A percentile compares a stretch with the other conserved stretches of the same genome.
These are phyloP conservation scores for Hippocampus zosterae DNA, from an alignment of 2,113 vertebrate genomes.

Conservation along the genomic window DNA sequence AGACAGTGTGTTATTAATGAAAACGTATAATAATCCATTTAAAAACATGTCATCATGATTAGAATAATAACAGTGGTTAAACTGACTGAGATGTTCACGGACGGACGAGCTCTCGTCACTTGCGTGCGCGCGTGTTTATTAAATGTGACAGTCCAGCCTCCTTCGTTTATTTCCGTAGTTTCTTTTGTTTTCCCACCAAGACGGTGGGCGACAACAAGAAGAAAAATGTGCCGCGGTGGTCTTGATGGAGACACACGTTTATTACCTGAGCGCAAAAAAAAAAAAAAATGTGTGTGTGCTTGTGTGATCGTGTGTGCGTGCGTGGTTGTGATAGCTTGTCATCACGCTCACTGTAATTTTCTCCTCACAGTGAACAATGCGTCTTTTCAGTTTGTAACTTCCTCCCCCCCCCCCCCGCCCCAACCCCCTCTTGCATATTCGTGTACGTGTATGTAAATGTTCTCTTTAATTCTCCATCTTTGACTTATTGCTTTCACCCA, in stretches of 20 bases:
- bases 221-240: neutral
- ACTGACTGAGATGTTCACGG: slow-evolving; percentile 55
- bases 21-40: slow-evolving; percentile 72
- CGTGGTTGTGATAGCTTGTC: slow-evolving; percentile 54
- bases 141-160: slow-evolving; percentile 26
- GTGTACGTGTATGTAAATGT: neutral
- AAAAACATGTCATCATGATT: slow-evolving; percentile 73
- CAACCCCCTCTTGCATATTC: neutral
- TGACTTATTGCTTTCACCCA: slow-evolving; percentile 58
- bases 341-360: slow-evolving; percentile 65
- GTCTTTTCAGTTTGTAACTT: neutral
- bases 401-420: neutral
- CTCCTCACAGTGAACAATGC: slow-evolving; percentile 64
- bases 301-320: slow-evolving; percentile 24
- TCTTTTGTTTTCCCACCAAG: neutral
- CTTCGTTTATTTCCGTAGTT: slow-evolving; percentile 2
- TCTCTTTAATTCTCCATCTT: slow-evolving; percentile 3
- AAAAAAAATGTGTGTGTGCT: slow-evolving; percentile 23
- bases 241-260: slow-evolving; percentile 9
- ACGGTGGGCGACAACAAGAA: slow-evolving; percentile 2
- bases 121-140: slow-evolving; percentile 12
- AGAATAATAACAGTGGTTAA: slow-evolving; percentile 70
- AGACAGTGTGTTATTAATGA: slow-evolving; percentile 69
- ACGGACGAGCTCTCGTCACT: slow-evolving; percentile 43
- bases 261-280: slow-evolving; percentile 30